A percentile compares a stretch with the other conserved stretches of the same genome.
Conservation (phyloP, 2,888 invertebrate species). For the Pyrrhia umbra region DNA sequence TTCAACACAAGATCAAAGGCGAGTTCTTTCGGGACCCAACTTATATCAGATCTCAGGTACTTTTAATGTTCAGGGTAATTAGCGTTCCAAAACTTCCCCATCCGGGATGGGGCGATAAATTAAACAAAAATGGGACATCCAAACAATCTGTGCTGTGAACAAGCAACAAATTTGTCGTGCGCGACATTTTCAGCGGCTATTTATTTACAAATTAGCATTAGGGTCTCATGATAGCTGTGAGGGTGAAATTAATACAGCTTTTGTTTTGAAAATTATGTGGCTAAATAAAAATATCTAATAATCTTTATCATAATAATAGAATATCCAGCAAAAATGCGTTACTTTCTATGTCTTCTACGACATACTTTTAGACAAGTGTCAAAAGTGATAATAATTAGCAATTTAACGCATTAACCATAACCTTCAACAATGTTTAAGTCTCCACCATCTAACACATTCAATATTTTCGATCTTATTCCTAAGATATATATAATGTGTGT, state of each 20-base stretch:
- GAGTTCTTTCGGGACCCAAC: conserved; percentile 44
- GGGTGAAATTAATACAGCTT: conserved; percentile 18
- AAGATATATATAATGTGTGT: neutral
- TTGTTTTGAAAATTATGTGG: conserved; percentile 17
- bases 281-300: neutral
- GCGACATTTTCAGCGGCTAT: conserved; percentile 58
- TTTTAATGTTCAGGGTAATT: conserved; percentile 59
- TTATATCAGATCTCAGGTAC: conserved; percentile 60
- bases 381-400: too few species aligned
- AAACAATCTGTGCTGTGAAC: conserved; percentile 72
- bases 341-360: neutral
- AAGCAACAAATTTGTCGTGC: conserved; percentile 68
- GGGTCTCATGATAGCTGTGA: conserved; percentile 34
- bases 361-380: neutral
- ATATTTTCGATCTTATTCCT: too few species aligned
- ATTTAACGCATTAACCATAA: too few species aligned
- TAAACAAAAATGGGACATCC: conserved; percentile 75
- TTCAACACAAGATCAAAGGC: conserved; percentile 45
- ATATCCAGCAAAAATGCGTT: neutral
- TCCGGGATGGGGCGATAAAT: conserved; percentile 65
- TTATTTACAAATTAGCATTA: conserved; percentile 58
- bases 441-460: too few species aligned
- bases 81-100: conserved; percentile 53
- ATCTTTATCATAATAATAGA: neutral
- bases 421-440: too few species aligned